A percentile compares a stretch with the other conserved stretches of the same genome.
Evolutionary conservation across 2,797 vertebrate species (phyloP).

Genomic region (Mallotus villosus): DNA sequence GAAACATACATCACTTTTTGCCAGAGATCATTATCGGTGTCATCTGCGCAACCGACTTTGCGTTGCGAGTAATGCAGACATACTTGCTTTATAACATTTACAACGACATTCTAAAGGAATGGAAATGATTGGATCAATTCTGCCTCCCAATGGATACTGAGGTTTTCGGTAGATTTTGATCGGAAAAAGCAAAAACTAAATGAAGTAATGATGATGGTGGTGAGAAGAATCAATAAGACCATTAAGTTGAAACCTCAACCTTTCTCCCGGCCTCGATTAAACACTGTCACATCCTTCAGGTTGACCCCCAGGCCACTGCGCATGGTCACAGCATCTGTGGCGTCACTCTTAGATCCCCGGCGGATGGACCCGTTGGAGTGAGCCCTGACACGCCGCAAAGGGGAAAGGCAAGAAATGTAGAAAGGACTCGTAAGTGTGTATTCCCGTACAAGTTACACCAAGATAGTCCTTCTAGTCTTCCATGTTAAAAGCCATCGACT

Average conservation of each 20-base stretch:
- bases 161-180: neutral
- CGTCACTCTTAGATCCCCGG: conserved; percentile 90
- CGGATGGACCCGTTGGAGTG: conserved; percentile 96
- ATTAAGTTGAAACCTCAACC: conserved; percentile 78
- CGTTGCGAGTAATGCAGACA: too few species aligned
- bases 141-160: neutral
- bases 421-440: neutral
- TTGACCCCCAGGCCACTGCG: conserved; percentile 95
- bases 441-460: too few species aligned
- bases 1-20: conserved; percentile 26
- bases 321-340: conserved; percentile 87
- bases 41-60: neutral
- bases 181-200: neutral
- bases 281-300: conserved; percentile 95
- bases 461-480: too few species aligned
- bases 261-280: conserved; percentile 96
- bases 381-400: conserved; percentile 77
- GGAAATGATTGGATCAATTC: neutral
- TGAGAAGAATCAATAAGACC: conserved; percentile 53
- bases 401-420: neutral
- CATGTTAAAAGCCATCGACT: too few species aligned
- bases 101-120: neutral
- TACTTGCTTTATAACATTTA: neutral
- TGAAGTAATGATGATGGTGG: neutral
- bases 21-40: neutral